phyloP scores from a whole-genome alignment of 92 coral and sea anemone species.

The Palythoa grandiflora region DNA sequence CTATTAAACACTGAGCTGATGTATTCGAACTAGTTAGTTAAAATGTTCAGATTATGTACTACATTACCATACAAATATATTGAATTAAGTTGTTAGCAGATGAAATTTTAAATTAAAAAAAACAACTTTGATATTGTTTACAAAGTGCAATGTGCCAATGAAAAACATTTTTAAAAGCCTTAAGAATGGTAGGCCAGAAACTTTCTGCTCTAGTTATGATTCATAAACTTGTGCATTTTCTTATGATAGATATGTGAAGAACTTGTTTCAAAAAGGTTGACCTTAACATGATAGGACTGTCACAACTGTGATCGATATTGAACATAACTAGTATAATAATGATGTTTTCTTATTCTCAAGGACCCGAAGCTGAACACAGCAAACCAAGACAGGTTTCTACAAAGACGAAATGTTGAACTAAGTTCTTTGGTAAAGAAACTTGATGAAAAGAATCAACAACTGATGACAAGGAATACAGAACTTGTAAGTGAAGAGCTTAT shows the following conservation, averaged over 20 bases:
- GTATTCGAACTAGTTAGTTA: conserved; percentile 58
- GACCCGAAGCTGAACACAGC: conserved; percentile 43
- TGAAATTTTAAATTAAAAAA: no score
- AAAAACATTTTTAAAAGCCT: no score
- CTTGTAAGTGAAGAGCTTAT: conserved; percentile 62
- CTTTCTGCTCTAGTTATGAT: no score
- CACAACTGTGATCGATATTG: background rate
- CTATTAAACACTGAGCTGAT: conserved; percentile 56
- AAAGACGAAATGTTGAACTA: conserved; percentile 81
- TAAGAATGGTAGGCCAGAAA: no score
- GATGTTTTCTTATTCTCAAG: background rate
- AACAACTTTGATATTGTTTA: no score
- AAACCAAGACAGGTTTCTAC: conserved; percentile 70
- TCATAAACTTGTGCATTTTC: no score
- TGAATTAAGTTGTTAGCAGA: background rate
- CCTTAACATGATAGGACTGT: no score
- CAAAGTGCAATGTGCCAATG: no score
- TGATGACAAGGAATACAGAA: conserved; percentile 89
- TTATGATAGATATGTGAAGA: no score
- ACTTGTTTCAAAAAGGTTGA: no score
- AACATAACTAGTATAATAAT: background rate
- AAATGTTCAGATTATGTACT: no score
- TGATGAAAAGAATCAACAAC: conserved; percentile 90
- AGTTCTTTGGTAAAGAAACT: conserved; percentile 88
- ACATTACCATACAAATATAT: background rate